phyloP scores from a whole-genome alignment of 2,888 invertebrate species.

The Drosophila prostipennis region DNA sequence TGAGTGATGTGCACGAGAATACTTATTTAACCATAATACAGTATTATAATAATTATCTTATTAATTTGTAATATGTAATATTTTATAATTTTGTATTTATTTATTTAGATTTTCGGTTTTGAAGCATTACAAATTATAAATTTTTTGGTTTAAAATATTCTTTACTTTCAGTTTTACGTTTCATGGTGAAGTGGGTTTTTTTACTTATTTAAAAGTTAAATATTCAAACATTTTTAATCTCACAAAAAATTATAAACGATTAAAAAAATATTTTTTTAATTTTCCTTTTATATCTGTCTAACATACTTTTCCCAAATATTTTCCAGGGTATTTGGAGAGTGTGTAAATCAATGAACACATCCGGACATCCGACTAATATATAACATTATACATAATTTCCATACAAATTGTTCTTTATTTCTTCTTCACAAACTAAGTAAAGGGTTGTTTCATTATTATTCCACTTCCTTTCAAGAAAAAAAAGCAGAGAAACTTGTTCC shows the following conservation, averaged over 20 bases:
- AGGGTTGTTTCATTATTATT: slow-evolving; percentile 41
- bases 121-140: no score
- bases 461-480: background rate
- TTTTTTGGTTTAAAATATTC: no score
- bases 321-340: slow-evolving; percentile 11
- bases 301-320: background rate
- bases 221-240: no score
- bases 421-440: slow-evolving; percentile 3
- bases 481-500: slow-evolving; percentile 26
- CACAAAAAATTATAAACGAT: no score
- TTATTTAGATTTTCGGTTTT: no score
- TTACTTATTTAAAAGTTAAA: no score
- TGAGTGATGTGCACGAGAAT: background rate
- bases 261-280: no score
- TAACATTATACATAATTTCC: slow-evolving; percentile 57
- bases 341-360: slow-evolving; percentile 58
- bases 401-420: slow-evolving; percentile 17
- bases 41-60: no score
- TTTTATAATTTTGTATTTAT: no score
- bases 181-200: no score
- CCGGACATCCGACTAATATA: slow-evolving; percentile 68
- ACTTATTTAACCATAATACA: background rate
- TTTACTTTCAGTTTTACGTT: no score
- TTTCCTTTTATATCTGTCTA: background rate
- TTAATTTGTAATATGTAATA: no score